Conservation (phyloP, 2,797 vertebrate genomes). For the Otolemur crassicaudatus region DNA sequence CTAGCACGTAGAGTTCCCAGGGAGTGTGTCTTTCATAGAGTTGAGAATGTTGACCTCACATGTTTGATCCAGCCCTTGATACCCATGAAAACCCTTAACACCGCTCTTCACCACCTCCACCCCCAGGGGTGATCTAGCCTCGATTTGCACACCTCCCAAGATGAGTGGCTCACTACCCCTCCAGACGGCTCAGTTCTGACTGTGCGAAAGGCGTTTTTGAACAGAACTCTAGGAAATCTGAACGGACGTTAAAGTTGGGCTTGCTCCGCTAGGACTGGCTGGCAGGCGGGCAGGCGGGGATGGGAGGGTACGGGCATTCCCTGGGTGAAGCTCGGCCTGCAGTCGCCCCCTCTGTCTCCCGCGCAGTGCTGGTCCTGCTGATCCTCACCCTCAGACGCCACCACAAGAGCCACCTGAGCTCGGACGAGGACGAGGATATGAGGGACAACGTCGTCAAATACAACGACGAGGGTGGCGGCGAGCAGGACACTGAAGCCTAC, state of each 20-base stretch:
- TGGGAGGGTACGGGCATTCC: background rate
- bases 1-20: background rate
- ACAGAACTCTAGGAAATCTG: background rate
- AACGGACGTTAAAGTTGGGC: no score
- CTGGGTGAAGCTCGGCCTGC: background rate
- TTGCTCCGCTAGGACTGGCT: background rate
- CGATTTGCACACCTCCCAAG: background rate
- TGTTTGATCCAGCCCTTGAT: background rate
- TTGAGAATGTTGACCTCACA: background rate
- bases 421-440: slow-evolving; percentile 99
- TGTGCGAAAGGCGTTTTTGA: background rate
- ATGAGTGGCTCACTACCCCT: background rate
- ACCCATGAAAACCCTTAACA: background rate
- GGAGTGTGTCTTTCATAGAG: background rate
- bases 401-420: slow-evolving; percentile 95
- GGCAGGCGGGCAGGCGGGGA: background rate
- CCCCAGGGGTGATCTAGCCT: background rate
- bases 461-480: slow-evolving; percentile 98
- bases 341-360: background rate
- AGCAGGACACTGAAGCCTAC: slow-evolving; percentile 99
- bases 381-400: slow-evolving; percentile 97
- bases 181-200: slow-evolving; percentile 66
- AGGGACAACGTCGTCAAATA: slow-evolving; percentile 99
- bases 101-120: background rate
- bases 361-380: slow-evolving; percentile 95